A percentile compares a stretch with the other conserved stretches of the same genome.
These are phyloP conservation scores for Amphiprion ocellaris DNA, from an alignment of 2,113 vertebrate species.

Conservation along the genomic window DNA sequence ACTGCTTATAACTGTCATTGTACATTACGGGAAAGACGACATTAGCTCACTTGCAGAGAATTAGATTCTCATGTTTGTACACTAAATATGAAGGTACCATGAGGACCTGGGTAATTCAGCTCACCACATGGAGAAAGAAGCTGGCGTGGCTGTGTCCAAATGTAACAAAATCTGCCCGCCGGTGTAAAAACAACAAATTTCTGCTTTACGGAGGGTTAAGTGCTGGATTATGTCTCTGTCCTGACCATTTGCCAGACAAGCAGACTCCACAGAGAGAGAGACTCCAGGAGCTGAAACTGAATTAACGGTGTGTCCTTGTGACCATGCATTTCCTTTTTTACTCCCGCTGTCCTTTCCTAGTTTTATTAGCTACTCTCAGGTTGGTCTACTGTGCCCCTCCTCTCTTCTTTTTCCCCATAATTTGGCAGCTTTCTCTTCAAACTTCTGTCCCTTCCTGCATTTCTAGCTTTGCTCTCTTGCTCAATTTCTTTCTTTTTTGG, in stretches of 20 bases:
- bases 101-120: not conserved
- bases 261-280: slow-evolving; percentile 1
- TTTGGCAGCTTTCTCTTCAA: slow-evolving; percentile 15
- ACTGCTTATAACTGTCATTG: too few species aligned
- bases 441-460: slow-evolving; percentile 1
- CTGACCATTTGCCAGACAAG: slow-evolving; percentile 16
- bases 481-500: slow-evolving; percentile 35
- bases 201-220: not conserved
- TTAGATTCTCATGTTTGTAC: too few species aligned
- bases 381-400: not conserved
- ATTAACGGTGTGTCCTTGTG: not conserved
- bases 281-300: slow-evolving; percentile 1
- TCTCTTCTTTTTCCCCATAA: slow-evolving; percentile 5
- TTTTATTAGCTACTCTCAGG: slow-evolving; percentile 32
- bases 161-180: not conserved
- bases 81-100: too few species aligned
- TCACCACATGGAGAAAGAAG: not conserved
- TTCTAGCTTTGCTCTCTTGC: slow-evolving; percentile 15
- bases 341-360: not conserved
- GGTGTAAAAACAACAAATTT: not conserved
- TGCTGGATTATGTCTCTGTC: not conserved
- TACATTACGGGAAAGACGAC: too few species aligned
- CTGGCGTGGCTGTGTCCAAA: not conserved
- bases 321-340: slow-evolving; percentile 16
- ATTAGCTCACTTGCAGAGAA: too few species aligned